Conservation (phyloP, 2,888 invertebrate genomes). For the Steinernema scapterisci region DNA sequence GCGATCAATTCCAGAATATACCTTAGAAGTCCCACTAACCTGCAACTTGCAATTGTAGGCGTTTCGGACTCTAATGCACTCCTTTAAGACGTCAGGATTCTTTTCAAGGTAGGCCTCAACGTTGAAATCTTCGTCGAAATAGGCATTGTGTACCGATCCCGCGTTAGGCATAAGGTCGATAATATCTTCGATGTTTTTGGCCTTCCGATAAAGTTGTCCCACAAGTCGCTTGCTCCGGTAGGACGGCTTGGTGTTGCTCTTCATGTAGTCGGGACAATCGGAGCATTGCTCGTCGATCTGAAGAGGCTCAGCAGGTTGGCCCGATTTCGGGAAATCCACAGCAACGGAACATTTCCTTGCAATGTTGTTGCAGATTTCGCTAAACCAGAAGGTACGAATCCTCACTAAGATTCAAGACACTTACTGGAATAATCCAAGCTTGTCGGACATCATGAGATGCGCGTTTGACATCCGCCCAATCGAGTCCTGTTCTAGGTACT, state of each 20-base stretch:
- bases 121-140: conserved; percentile 43
- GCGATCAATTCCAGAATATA: background rate
- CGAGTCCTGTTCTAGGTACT: conserved; percentile 66
- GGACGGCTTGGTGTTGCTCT: conserved; percentile 47
- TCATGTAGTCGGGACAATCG: conserved; percentile 53
- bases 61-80: conserved; percentile 35
- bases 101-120: conserved; percentile 36
- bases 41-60: conserved; percentile 52
- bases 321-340: conserved; percentile 69
- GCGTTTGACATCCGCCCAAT: conserved; percentile 66
- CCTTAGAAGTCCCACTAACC: too few species aligned
- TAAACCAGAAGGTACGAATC: conserved; percentile 22
- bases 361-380: conserved; percentile 42
- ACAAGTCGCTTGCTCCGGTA: conserved; percentile 63
- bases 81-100: conserved; percentile 31
- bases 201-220: conserved; percentile 62
- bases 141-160: background rate
- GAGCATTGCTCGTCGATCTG: conserved; percentile 44
- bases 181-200: conserved; percentile 52
- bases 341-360: conserved; percentile 59
- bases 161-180: conserved; percentile 38
- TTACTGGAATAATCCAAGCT: conserved; percentile 60
- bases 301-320: conserved; percentile 56
- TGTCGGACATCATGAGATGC: conserved; percentile 66
- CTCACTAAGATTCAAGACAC: conserved; percentile 15